Percentiles rank a stretch among this genome's conserved stretches.
phyloP scores from a whole-genome alignment of 2,797 vertebrate genomes.

The Chanos chanos region DNA sequence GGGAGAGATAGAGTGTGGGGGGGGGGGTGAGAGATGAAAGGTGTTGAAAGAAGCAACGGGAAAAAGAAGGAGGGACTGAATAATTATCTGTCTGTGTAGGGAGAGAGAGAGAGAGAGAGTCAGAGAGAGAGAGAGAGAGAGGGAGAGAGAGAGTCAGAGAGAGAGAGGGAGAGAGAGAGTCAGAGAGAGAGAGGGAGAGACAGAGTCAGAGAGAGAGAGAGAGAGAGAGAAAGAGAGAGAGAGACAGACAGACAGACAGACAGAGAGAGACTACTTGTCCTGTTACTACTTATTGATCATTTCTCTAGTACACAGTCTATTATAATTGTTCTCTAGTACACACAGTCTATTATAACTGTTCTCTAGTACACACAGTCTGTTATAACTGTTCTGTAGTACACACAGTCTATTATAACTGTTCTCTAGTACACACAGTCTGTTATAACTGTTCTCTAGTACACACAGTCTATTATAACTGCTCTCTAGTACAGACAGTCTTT shows the following conservation, averaged over 20 bases:
- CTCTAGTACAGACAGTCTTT: no score
- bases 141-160: neutral
- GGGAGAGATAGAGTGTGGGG: constrained; percentile 24
- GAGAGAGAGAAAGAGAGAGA: constrained; percentile 8
- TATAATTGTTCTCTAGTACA: no score
- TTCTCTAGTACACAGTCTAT: no score
- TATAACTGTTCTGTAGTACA: no score
- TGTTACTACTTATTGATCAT: no score
- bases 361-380: no score
- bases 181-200: neutral
- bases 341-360: no score
- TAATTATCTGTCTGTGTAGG: constrained; percentile 24
- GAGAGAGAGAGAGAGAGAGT: neutral
- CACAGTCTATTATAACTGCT: no score
- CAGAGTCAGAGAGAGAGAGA: neutral
- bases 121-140: neutral
- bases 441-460: no score
- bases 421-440: no score
- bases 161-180: neutral
- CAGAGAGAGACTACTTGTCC: no score
- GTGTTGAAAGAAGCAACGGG: neutral
- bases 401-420: constrained; percentile 59
- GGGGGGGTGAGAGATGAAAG: constrained; percentile 40
- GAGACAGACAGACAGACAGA: constrained; percentile 50
- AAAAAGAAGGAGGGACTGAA: neutral